Evolutionary conservation across 1,140 invertebrate species (phyloP).

Genomic region (Zaprionus vittiger): DNA sequence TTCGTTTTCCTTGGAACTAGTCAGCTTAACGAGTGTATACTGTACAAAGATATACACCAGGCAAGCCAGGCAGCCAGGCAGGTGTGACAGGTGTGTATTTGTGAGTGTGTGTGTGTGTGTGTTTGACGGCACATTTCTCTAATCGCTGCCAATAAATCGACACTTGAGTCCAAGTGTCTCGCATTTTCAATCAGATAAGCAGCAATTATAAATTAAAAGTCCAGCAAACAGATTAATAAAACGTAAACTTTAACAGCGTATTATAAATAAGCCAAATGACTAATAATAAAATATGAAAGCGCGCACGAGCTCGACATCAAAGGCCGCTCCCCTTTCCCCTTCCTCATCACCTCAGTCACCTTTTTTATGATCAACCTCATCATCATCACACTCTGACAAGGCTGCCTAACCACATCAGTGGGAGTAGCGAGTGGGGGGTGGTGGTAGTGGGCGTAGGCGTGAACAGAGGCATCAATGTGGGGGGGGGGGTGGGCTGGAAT

Average conservation of each 20-base stretch:
- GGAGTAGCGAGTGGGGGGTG: not conserved
- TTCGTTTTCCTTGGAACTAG: not conserved
- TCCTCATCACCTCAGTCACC: not conserved
- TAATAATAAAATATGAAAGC: slow-evolving; percentile 82
- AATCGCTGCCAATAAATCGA: slow-evolving; percentile 77
- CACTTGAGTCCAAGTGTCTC: slow-evolving; percentile 75
- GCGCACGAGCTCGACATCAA: slow-evolving; percentile 67
- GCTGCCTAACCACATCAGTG: slow-evolving; percentile 35
- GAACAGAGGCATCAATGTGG: slow-evolving; percentile 10
- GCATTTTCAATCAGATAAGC: slow-evolving; percentile 79
- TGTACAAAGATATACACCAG: slow-evolving; percentile 1
- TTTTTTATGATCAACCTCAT: slow-evolving; percentile 40
- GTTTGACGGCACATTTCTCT: slow-evolving; percentile 47
- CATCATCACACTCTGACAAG: slow-evolving; percentile 36
- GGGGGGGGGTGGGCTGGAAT: slow-evolving; percentile 23
- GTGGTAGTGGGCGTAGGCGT: slow-evolving; percentile 9
- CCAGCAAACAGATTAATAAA: slow-evolving; percentile 80
- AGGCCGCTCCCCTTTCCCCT: slow-evolving; percentile 38
- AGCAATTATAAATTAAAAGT: slow-evolving; percentile 81
- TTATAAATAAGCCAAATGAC: slow-evolving; percentile 81
- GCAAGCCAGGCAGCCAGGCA: not conserved
- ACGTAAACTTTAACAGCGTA: slow-evolving; percentile 77
- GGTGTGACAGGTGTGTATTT: not conserved
- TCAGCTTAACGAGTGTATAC: not conserved
- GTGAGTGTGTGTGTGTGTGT: slow-evolving; percentile 1